These are phyloP conservation scores for Nannoperca australis DNA, from an alignment of 2,797 vertebrate species.

Conservation along the genomic window DNA sequence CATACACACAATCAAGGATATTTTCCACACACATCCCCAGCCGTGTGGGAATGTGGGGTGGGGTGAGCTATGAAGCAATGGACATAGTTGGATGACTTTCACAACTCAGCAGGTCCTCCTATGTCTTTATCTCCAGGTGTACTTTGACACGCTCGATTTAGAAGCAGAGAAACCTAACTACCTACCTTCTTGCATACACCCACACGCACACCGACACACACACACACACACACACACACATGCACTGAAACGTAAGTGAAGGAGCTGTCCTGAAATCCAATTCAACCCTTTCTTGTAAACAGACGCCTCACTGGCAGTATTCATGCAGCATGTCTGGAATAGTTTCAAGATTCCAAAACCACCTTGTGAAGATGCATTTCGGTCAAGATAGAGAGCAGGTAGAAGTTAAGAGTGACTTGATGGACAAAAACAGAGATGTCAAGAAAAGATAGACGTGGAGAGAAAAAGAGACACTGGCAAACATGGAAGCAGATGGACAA, in stretches of 20 bases:
- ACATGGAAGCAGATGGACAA: slow-evolving; percentile 41
- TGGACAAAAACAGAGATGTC: slow-evolving; percentile 30
- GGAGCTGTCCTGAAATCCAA: slow-evolving; percentile 56
- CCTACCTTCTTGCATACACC: slow-evolving; percentile 14
- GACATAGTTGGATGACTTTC: slow-evolving; percentile 74
- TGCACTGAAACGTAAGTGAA: slow-evolving; percentile 22
- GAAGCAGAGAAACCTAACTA: slow-evolving; percentile 63
- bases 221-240: slow-evolving; percentile 22
- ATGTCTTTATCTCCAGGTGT: slow-evolving; percentile 71
- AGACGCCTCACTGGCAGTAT: slow-evolving; percentile 28
- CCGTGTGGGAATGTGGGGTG: slow-evolving; percentile 23
- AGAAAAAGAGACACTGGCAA: slow-evolving; percentile 3
- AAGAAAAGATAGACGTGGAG: slow-evolving; percentile 20
- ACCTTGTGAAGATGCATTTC: slow-evolving; percentile 41
- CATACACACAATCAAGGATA: slow-evolving; percentile 3
- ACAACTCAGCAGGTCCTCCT: slow-evolving; percentile 61
- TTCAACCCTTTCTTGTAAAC: slow-evolving; percentile 53
- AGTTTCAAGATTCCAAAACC: slow-evolving; percentile 51
- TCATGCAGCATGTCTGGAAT: slow-evolving; percentile 54
- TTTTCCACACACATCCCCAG: slow-evolving; percentile 36
- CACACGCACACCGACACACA: slow-evolving; percentile 3
- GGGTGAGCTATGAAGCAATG: slow-evolving; percentile 28
- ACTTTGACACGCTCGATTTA: slow-evolving; percentile 74
- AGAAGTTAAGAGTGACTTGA: slow-evolving; percentile 21
- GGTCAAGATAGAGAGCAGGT: slow-evolving; percentile 33